Evolutionary conservation across 2,888 invertebrate species (phyloP), one percentile per base, ranked within the genome.

Genomic region (Apodemia duryi): DNA sequence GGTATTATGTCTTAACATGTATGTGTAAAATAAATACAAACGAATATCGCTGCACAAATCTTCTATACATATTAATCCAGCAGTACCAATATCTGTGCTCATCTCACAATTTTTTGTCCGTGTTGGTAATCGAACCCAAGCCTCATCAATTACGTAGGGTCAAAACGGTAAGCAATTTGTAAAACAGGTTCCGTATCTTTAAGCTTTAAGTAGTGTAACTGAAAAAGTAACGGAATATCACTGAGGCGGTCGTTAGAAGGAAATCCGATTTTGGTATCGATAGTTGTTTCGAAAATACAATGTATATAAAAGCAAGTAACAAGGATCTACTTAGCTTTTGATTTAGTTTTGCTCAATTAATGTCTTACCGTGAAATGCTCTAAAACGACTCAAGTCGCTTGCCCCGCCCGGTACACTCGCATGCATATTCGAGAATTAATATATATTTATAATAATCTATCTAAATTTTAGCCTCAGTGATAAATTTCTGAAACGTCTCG

Each of bases 321-420:
- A 57, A 57, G 57, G 32, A 57, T 32, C 32, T 32, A 57, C 57
- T 57, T 32, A 57, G 57, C 71, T 79, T 85, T 84, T 86, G 83
- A 87, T 85, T 86, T 82, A 78, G 86, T 82, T 83, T 80, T 77
- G 79, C 75, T 77, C 87, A 89, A 90, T 90, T 88, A 88, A 88
- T 86, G 87, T 81, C 74, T 82, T 89, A 86, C 84, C 80, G 81
- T 86, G 89, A 90, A 90, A 85, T 79, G 80, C 78, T 80, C 81
- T 86, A 85, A 88, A 86, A 80, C 81, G 80, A 79, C 76, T 77
- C 78, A 75, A 72, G 77, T 72, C 77, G 73, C 67, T 69, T 65
- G 76, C 78, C 73, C 78, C 87, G 81, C 86, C 86, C 72, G 62
- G 70, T 78, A 82, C 77, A 73, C 57, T 76, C 69, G 68, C n/a